Evolutionary conservation across 1,140 invertebrate genomes (phyloP), one percentile per base, ranked within the genome.

Genomic region (Lethrus apterus): DNA sequence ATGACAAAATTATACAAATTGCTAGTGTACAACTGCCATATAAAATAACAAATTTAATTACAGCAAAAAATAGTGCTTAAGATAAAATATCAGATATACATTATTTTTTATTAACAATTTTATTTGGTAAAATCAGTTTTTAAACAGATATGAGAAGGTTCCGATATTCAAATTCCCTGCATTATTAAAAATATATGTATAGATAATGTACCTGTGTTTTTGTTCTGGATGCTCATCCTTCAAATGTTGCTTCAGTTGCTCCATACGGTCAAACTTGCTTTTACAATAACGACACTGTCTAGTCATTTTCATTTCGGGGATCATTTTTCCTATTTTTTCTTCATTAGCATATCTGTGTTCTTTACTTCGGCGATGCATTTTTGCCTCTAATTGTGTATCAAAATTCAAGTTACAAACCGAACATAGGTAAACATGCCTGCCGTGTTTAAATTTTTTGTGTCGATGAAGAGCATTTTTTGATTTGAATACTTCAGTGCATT

Each of bases 381-480:
- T 76, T 0, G 81, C 81, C 58, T 84, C 78, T 8, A 65, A 56
- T 0, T 75, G 62, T 0, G 74, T 75, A 1, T 69, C 59, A 52
- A 88, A 88, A 8, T 73, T 76, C 47, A 78, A 49, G 1, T 70
- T 70, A 54, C 84, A 88, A 7, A 78, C 72, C 0, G 78, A 75
- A 56, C 84, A 89, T 48, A 79, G 79, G 54, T 77, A 85, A 23
- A 68, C 64, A 13, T 70, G 70, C n/a, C 72, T 60, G 4, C 73
- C 69, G 50, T 79, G 75, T 14, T 67, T 67, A 2, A 65, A 66
- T 44, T 71, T 73, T 32, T 75, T 67, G 58, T 87, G 84, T 3
- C 78, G 72, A 42, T 85, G 81, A 21, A 86, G 62, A 1, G 81
- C 75, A 5, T 82, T 57, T 0, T 73, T 70, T 0, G 80, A 79